A percentile compares a stretch with the other conserved stretches of the same genome.
These are phyloP conservation scores for Ormyrus rosae DNA, from an alignment of 2,888 invertebrate species.

Conservation along the genomic window DNA sequence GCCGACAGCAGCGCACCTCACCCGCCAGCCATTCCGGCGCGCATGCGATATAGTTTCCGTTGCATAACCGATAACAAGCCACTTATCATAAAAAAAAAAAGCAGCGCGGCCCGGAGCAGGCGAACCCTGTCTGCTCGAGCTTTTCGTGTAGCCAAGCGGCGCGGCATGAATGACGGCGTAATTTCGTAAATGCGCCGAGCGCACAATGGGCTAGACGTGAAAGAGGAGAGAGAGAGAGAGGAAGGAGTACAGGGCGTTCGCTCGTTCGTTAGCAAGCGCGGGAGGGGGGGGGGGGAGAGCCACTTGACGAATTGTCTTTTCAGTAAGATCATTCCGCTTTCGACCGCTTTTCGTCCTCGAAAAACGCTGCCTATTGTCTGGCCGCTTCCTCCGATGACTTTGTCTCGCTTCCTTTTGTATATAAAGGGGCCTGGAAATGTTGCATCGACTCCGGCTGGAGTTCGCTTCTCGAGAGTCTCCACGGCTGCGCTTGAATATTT, in stretches of 20 bases:
- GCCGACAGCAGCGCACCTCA: too few relatives aligned
- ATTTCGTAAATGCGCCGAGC: slow-evolving; percentile 55
- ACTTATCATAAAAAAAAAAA: slow-evolving; percentile 11
- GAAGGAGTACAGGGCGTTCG: too few relatives aligned
- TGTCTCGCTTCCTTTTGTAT: too few relatives aligned
- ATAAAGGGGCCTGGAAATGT: too few relatives aligned
- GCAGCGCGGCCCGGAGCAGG: background rate
- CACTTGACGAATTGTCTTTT: slow-evolving; percentile 62
- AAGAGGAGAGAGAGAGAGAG: slow-evolving; percentile 22
- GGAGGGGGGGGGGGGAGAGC: slow-evolving; percentile 39
- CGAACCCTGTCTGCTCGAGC: background rate
- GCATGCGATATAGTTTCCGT: too few relatives aligned
- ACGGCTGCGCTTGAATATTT: too few relatives aligned
- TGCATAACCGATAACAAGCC: background rate
- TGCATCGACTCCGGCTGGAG: too few relatives aligned
- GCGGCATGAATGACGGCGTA: slow-evolving; percentile 36
- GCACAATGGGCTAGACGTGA: slow-evolving; percentile 38
- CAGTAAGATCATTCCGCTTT: too few relatives aligned
- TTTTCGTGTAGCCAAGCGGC: background rate
- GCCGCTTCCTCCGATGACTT: too few relatives aligned
- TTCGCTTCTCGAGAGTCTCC: too few relatives aligned
- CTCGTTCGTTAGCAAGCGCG: too few relatives aligned
- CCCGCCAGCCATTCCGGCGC: too few relatives aligned
- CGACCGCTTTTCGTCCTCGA: background rate
- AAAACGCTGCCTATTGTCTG: slow-evolving; percentile 18